Evolutionary conservation across 2,888 invertebrate species (phyloP), one percentile per base, ranked within the genome.

Genomic region (Troides aeacus): DNA sequence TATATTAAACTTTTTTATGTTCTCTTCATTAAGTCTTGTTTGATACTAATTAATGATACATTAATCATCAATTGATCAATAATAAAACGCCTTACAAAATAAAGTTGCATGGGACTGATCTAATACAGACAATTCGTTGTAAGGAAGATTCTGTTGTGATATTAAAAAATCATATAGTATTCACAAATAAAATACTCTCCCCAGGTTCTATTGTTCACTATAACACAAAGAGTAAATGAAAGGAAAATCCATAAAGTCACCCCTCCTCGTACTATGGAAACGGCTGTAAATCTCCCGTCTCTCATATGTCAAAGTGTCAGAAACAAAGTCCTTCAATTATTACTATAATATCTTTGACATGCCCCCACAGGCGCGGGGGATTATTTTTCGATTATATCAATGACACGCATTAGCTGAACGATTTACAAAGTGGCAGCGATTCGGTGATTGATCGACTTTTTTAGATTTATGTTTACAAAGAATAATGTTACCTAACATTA

Each of bases 331-430:
- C 65, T 24, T 59, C 65, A 65, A 46, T 65, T 65, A 65, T 59
- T 59, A 59, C 65, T 65, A 46, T 59, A 59, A 59, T 24, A 59
- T 65, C 18, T 65, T 59, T 65, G 42, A 42, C 64, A 15, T 64
- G 58, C 58, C 58, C 57, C 64, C 15, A 18, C 21, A 12, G 39
- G 57, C 12, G 30, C 21, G 21, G 39, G 62, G 62, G 62, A 62
- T 65, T 69, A 58, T 65, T 65, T 62, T 67, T 56, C 66, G 62
- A 62, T 67, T 62, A 67, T 36, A 60, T 62, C 62, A 67, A 56
- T 42, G 66, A 39, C 57, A 60, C 30, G 61, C 66, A 67, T 67
- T 56, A 62, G 62, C 30, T 56, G 62, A 61, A 67, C 53, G 53
- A 53, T 53, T n/a, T n/a, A 53, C 21, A 64, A 15, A 17, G 53